Evolutionary conservation across 2,888 invertebrate genomes (phyloP), one percentile per base, ranked within the genome.

Genomic region (Dendrolimus pini): DNA sequence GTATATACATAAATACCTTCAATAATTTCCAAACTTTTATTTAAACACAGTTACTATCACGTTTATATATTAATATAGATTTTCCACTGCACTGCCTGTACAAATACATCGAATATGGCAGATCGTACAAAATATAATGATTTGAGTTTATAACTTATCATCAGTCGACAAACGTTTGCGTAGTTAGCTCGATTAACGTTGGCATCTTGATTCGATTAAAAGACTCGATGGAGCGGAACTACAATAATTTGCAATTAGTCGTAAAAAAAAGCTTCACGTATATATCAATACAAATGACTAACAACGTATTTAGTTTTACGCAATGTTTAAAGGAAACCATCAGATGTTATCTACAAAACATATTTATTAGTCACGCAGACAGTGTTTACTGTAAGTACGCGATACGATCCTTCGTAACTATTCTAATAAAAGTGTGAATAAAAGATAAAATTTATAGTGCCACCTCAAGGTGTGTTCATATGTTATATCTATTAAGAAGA

Each of bases 91-190:
- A 30, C 30, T 30, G 30, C 30, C 3, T 30, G 30, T 30, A 30
- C 30, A 30, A 3, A 0, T 30, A 30, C 30, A 30, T 0, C 30
- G 3, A 30, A 30, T 30, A 30, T 30, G 30, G 59, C 52, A 55
- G n/a, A 47, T 47, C 12, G 12, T 47, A 59, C 55, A 30, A 60
- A n/a, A n/a, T n/a, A 55, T 55, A 58, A 60, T 65, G 30, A 30
- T 30, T 30, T 30, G 30, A 30, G 3, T 30, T 30, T 30, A 6
- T 12, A 9, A 47, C 47, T 47, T 10, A 12, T 47, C 47, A 10
- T 47, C 9, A 47, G 12, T 47, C 47, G 12, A 12, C 47, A 47
- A 47, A 47, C 47, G 47, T 47, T 47, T 47, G 9, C 12, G 9
- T 47, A 12, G 9, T 47, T 47, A 47, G 47, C 47, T 30, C 30